A percentile compares a stretch with the other conserved stretches of the same genome.
phyloP scores from a whole-genome alignment of 2,797 vertebrate genomes.

The Anas acuta region DNA sequence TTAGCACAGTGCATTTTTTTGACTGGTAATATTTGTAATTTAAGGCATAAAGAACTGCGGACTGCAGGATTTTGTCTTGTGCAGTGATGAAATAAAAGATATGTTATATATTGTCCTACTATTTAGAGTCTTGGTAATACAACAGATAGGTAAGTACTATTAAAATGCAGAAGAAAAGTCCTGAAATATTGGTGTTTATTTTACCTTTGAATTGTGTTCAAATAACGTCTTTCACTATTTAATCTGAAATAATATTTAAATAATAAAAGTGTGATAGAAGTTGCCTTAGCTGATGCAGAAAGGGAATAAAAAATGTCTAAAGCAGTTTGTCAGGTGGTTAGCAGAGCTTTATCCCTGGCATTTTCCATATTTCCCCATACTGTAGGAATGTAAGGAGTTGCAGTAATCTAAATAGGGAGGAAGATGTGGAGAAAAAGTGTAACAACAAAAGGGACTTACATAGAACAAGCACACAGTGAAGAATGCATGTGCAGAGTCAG shows the following conservation, averaged over 20 bases:
- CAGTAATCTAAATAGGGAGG: not conserved
- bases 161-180: conserved; percentile 3
- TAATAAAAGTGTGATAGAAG: not conserved
- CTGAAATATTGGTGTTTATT: not conserved
- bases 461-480: not conserved
- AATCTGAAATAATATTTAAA: not conserved
- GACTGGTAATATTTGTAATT: not conserved
- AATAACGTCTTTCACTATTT: not conserved
- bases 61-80: not conserved
- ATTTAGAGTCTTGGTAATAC: not conserved
- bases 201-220: not conserved
- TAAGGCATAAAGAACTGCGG: not conserved
- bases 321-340: not conserved
- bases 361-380: not conserved
- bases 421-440: not conserved
- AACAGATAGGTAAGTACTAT: not conserved
- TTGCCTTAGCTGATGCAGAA: not conserved
- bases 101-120: not conserved
- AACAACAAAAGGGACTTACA: not conserved
- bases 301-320: not conserved
- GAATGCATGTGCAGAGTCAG: not conserved
- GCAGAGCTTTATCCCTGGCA: not conserved
- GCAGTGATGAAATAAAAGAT: not conserved
- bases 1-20: conserved; percentile 7
- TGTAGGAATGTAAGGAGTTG: not conserved